These are phyloP conservation scores for Lepidostoma basale DNA, from an alignment of 1,140 invertebrate genomes.

Conservation along the genomic window DNA sequence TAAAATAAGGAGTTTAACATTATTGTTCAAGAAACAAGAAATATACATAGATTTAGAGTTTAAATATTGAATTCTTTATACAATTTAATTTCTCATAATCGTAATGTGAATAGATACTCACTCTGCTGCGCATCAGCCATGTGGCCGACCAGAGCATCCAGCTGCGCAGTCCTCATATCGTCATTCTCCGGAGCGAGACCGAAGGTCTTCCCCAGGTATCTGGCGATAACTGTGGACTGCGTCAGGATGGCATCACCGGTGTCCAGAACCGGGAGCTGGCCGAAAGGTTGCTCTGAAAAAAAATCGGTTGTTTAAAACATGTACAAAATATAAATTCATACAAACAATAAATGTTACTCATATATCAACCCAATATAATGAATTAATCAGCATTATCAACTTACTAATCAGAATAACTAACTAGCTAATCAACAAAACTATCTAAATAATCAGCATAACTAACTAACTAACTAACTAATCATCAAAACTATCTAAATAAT, in stretches of 20 bases:
- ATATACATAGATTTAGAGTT: no score
- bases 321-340: background rate
- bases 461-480: no score
- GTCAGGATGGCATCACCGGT: constrained; percentile 52
- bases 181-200: constrained; percentile 68
- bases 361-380: background rate
- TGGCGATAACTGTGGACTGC: constrained; percentile 73
- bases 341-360: no score
- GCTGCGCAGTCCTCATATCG: constrained; percentile 69
- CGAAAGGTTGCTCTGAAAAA: constrained; percentile 38
- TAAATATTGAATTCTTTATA: constrained; percentile 1
- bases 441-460: no score
- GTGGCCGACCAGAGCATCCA: constrained; percentile 69
- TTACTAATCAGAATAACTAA: no score
- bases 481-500: no score
- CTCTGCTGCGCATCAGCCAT: constrained; percentile 62
- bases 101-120: constrained; percentile 44
- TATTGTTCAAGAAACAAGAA: no score
- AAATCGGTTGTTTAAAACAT: background rate
- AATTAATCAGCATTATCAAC: background rate
- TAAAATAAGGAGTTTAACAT: no score
- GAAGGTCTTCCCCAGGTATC: constrained; percentile 73
- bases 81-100: background rate
- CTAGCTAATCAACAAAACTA: no score
- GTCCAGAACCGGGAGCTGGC: constrained; percentile 37